Conservation (phyloP, 2,797 vertebrate genomes). For the Chaenodraco wilsoni region DNA sequence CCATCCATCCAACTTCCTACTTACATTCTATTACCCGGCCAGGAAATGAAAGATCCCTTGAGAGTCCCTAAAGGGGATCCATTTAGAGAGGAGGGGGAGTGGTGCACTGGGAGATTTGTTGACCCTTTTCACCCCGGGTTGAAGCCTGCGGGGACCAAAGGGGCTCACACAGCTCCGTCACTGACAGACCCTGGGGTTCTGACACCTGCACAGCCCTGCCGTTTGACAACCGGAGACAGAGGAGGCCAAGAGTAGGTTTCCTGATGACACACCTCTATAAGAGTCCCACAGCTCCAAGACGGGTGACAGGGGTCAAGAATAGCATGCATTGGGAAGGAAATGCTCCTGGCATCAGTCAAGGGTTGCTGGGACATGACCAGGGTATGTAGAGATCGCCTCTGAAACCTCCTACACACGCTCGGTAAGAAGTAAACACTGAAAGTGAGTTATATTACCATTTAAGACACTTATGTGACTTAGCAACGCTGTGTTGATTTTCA, state of each 20-base stretch:
- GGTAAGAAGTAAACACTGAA: not conserved
- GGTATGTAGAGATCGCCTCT: not conserved
- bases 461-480: not conserved
- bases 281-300: conserved; percentile 49
- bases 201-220: conserved; percentile 61
- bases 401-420: not conserved
- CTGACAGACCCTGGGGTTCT: conserved; percentile 52
- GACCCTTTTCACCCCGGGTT: conserved; percentile 63
- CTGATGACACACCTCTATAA: conserved; percentile 56
- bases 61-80: conserved; percentile 68
- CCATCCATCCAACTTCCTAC: conserved; percentile 61
- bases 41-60: conserved; percentile 68
- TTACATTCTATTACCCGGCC: conserved; percentile 64
- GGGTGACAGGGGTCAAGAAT: conserved; percentile 44
- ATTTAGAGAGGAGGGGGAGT: conserved; percentile 58
- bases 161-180: conserved; percentile 61
- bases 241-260: conserved; percentile 51
- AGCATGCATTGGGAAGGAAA: conserved; percentile 26
- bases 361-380: not conserved
- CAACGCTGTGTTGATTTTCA: too few species aligned
- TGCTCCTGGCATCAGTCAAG: not conserved
- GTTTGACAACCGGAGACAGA: conserved; percentile 60
- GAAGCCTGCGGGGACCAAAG: conserved; percentile 50
- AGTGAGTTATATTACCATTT: not conserved
- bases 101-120: conserved; percentile 52